Evolutionary conservation across 2,888 invertebrate genomes (phyloP), one percentile per base, ranked within the genome.

Genomic region (Incurvaria masculella): DNA sequence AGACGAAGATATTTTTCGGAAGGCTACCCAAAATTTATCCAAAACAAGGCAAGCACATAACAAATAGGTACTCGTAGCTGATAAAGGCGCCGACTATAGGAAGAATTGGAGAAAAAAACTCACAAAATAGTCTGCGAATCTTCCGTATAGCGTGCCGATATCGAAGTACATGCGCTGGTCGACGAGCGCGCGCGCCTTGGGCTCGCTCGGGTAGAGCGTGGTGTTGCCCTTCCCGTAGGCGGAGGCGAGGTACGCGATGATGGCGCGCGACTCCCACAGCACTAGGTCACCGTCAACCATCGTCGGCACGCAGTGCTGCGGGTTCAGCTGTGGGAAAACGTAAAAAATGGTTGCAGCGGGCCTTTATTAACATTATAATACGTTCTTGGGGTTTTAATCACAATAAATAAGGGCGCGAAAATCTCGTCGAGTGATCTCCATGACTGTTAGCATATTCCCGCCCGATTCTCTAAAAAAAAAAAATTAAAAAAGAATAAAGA

Each of bases 201-300:
- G 81, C 58, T 90, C 88, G 55, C 81, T 83, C 2, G 93, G 92
- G 63, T 86, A 87, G 33, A 92, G 68, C 0, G 79, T 69, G 57
- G 85, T 87, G 60, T 87, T 88, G 58, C 88, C 84, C 65, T 89
- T 89, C 48, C 86, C 90, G 64, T 93, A 93, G 61, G 89, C 87
- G 69, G 86, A 87, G 26, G 81, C 88, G 62, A 94, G 79, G 69
- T 94, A 94, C 1, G 83, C 79, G 66, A 87, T 82, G 63, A 94
- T 93, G 53, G 91, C 88, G 42, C 92, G 88, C 44, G 93, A 93
- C 73, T 95, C 94, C 83, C 88, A 89, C 51, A 95, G 67, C 8
- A 82, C 69, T 61, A 92, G 87, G 1, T 90, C 93, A 59, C 89
- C 86, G 70, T 94, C 94, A 52, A 88, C 86, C 48, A 94, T 67